Percentiles rank a stretch among this genome's conserved stretches.
Conservation (phyloP, 2,888 invertebrate species). For the Sinodicranocentrus sp. region DNA sequence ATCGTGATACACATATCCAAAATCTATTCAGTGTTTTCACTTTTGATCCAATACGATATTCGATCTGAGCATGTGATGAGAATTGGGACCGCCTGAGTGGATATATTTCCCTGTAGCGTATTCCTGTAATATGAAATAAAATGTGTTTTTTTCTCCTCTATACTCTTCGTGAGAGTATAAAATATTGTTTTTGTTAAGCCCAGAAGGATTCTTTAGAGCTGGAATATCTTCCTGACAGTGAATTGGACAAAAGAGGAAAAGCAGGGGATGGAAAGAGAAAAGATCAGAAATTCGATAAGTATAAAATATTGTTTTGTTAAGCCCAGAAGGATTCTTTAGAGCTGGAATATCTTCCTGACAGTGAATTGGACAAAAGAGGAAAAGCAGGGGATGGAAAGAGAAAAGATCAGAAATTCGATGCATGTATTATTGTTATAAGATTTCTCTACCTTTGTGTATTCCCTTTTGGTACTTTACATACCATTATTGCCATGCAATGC, state of each 20-base stretch:
- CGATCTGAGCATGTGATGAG: conserved; percentile 31
- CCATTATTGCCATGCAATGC: conserved; percentile 53
- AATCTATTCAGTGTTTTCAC: background rate
- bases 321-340: conserved; percentile 13
- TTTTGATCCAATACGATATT: conserved; percentile 5
- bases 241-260: conserved; percentile 14
- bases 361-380: conserved; percentile 20
- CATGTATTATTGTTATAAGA: conserved; percentile 57
- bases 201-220: conserved; percentile 18
- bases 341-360: conserved; percentile 22
- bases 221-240: conserved; percentile 25
- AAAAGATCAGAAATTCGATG: conserved; percentile 60
- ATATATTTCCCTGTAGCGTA: background rate
- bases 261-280: conserved; percentile 30
- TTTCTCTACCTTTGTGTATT: conserved; percentile 30
- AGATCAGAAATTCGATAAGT: conserved; percentile 61
- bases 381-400: conserved; percentile 27
- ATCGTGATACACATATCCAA: background rate
- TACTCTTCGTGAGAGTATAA: background rate
- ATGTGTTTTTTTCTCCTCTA: background rate
- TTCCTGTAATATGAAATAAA: background rate
- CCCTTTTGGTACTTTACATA: conserved; percentile 44
- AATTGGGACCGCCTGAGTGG: conserved; percentile 14
- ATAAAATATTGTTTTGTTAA: conserved; percentile 53
- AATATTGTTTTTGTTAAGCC: conserved; percentile 21